These are phyloP conservation scores for Chorisops tibialis DNA, from an alignment of 2,888 invertebrate species.

Conservation along the genomic window DNA sequence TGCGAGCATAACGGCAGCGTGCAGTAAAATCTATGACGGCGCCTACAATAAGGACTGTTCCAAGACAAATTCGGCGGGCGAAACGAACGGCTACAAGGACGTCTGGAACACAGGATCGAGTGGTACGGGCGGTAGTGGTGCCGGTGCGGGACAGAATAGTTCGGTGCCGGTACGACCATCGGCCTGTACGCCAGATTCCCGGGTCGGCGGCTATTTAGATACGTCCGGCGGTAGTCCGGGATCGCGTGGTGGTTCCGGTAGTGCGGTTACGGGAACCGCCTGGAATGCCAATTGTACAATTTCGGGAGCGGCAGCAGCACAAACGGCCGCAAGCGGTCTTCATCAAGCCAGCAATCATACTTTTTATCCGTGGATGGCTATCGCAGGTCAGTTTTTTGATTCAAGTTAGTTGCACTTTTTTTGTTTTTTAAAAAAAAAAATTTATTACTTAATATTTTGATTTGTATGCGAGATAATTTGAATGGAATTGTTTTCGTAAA, in stretches of 20 bases:
- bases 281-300: slow-evolving; percentile 88
- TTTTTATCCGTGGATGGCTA: slow-evolving; percentile 98
- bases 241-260: slow-evolving; percentile 66
- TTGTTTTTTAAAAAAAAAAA: not conserved
- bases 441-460: too few relatives aligned
- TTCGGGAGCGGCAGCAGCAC: slow-evolving; percentile 71
- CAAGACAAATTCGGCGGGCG: slow-evolving; percentile 58
- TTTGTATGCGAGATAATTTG: too few relatives aligned
- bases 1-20: slow-evolving; percentile 80
- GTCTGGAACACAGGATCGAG: slow-evolving; percentile 57
- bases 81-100: slow-evolving; percentile 59
- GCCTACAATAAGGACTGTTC: slow-evolving; percentile 71
- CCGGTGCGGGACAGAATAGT: slow-evolving; percentile 51
- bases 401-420: not conserved
- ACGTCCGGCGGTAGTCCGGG: slow-evolving; percentile 72
- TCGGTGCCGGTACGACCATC: slow-evolving; percentile 71
- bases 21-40: slow-evolving; percentile 63
- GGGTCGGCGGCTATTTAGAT: slow-evolving; percentile 72
- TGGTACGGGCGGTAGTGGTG: slow-evolving; percentile 56
- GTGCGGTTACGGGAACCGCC: slow-evolving; percentile 61
- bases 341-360: slow-evolving; percentile 89
- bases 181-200: slow-evolving; percentile 85
- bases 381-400: slow-evolving; percentile 77
- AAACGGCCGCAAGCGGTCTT: slow-evolving; percentile 79
- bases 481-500: too few relatives aligned